Evolutionary conservation across 1,140 invertebrate species (phyloP).

Genomic region (Bombus pascuorum): DNA sequence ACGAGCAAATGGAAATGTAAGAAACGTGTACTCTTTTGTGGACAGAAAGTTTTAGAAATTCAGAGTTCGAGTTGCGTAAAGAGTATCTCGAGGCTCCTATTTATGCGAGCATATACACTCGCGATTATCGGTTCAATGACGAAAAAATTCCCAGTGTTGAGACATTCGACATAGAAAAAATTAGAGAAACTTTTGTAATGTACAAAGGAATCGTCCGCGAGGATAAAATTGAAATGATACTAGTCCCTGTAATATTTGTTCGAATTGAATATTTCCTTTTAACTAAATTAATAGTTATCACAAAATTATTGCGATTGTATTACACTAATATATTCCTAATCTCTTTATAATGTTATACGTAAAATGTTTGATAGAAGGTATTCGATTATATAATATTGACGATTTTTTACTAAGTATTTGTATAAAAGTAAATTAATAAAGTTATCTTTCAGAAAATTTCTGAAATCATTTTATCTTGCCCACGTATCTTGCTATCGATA

Average conservation of each 20-base stretch:
- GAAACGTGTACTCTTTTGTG: not conserved
- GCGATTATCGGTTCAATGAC: not conserved
- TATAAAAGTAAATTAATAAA: conserved; percentile 50
- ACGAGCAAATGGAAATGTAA: not conserved
- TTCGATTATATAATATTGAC: conserved; percentile 11
- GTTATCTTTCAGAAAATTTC: too few relatives aligned
- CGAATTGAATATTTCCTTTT: not conserved
- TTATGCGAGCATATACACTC: not conserved
- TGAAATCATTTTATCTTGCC: not conserved
- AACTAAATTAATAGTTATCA: not conserved
- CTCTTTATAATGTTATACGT: not conserved
- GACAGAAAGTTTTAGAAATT: conserved; percentile 6
- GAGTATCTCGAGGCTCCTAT: not conserved
- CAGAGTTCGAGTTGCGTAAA: not conserved
- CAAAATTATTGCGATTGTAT: not conserved
- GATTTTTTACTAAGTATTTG: conserved; percentile 43
- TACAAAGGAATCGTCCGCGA: not conserved
- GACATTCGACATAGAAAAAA: not conserved
- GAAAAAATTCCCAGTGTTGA: not conserved
- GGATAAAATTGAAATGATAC: not conserved
- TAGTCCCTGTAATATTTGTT: not conserved
- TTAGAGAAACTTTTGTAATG: not conserved
- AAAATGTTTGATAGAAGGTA: not conserved
- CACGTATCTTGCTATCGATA: not conserved
- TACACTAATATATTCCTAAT: not conserved